Evolutionary conservation across 1,140 invertebrate genomes (phyloP), one percentile per base, ranked within the genome.

Genomic region (Trichoplusia ni): DNA sequence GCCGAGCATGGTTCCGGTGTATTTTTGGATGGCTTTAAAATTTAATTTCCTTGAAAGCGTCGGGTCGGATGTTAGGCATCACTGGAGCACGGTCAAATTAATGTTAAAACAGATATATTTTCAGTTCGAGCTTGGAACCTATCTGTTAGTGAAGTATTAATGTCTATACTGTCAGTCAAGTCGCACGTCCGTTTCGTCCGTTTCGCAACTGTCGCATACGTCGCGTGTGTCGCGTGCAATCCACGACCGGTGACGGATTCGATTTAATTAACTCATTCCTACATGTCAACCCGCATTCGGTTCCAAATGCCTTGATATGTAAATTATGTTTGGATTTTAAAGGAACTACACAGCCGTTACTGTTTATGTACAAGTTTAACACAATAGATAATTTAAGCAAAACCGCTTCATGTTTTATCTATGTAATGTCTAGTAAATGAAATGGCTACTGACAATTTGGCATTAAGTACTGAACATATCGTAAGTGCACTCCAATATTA

Each of bases 201-300:
- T 31, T 59, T 11, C 38, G 42, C 51, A 64, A 56, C 49, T 54
- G n/a, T n/a, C n/a, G n/a, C n/a, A n/a, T n/a, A n/a, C 13, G 46
- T 14, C 23, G 44, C 14, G 44, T 8, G 25, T 7, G 66, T 53
- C 49, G 49, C 31, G 33, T 33, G 64, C 60, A 69, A 77, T 77
- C n/a, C n/a, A n/a, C n/a, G n/a, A 74, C 70, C 61, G 66, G 71
- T 71, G 75, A 79, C 79, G 67, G 69, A 75, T 77, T 72, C 69
- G 38, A 58, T 68, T 79, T 82, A 81, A 82, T 82, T 81, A 82
- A 81, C 73, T 79, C 79, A 76, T 77, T 75, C 71, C 67, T 47
- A 54, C 58, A 58, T 47, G 64, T 65, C 63, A 65, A 38, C 47
- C 29, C 51, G 9, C 33, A n/a, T 40, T 13, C 21, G 54, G 25